Evolutionary conservation across 1,140 invertebrate genomes (phyloP), one percentile per base, ranked within the genome.

Genomic region (Lepeophtheirus salmonis): DNA sequence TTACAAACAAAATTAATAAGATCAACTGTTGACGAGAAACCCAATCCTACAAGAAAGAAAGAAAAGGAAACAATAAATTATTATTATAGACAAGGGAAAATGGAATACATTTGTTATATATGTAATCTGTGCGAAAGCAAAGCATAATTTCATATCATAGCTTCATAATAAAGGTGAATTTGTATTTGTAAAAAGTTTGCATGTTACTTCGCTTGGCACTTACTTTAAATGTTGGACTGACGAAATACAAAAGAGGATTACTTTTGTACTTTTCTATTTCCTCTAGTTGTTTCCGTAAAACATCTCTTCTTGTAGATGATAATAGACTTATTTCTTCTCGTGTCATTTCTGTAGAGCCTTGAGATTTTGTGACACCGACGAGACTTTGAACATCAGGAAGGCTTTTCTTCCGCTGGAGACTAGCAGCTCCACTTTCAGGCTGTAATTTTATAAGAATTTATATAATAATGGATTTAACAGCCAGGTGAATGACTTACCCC

Each of bases 171-270:
- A n/a, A n/a, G n/a, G n/a, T n/a, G n/a, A n/a, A n/a, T n/a, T n/a
- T n/a, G n/a, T n/a, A n/a, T n/a, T n/a, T n/a, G n/a, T n/a, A n/a
- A n/a, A n/a, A n/a, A n/a, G n/a, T n/a, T 50, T 55, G 18, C 20
- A 17, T 48, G 17, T 14, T 18, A 58, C 3, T 3, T 2, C 56
- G 2, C 3, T 3, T 10, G 3, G n/a, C 12, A 20, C 75, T 77
- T 77, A 97, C 92, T 86, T 91, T 92, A 66, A 97, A 84, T 77
- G 88, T 83, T 66, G 90, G 89, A 83, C 88, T 91, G 80, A 89
- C 82, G 70, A 96, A 77, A 72, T 92, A 94, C 58, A 95, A 79
- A 63, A 96, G 76, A 66, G 91, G 91, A 77, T 95, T 95, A 65
- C 86, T 86, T 69, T 86, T 78, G 60, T 91, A 80, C 71, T 86